A percentile compares a stretch with the other conserved stretches of the same genome.
Conservation (phyloP, 2,888 invertebrate genomes). For the Cheilosia variabilis region DNA sequence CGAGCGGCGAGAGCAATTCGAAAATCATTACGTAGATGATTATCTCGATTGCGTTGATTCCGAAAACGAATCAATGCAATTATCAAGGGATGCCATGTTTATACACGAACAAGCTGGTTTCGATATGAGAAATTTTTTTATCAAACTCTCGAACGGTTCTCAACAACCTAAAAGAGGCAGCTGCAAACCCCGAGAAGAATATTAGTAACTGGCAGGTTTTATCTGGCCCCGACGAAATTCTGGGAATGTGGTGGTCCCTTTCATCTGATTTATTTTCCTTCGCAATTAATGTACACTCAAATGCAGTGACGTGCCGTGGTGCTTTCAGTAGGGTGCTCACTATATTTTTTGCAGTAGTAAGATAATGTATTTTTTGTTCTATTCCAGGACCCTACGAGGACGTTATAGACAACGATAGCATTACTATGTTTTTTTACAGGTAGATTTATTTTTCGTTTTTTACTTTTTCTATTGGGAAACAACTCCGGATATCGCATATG, state of each 20-base stretch:
- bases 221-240: slow-evolving; percentile 6
- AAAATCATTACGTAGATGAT: slow-evolving; percentile 29
- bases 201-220: slow-evolving; percentile 1
- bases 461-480: no score
- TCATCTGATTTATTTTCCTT: slow-evolving; percentile 11
- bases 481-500: neutral
- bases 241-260: slow-evolving; percentile 15
- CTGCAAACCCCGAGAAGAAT: slow-evolving; percentile 3
- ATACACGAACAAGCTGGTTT: slow-evolving; percentile 29
- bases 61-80: slow-evolving; percentile 13
- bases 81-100: slow-evolving; percentile 5
- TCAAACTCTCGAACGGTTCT: slow-evolving; percentile 16
- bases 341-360: no score
- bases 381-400: no score
- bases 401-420: no score
- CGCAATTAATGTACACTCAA: neutral
- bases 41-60: slow-evolving; percentile 28
- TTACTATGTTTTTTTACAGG: no score
- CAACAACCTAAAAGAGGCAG: neutral
- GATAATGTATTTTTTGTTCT: no score
- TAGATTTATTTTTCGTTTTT: no score
- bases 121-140: slow-evolving; percentile 22
- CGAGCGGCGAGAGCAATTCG: slow-evolving; percentile 21
- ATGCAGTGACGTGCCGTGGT: no score
- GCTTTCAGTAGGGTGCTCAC: no score